phyloP scores from a whole-genome alignment of 1,140 invertebrate genomes.

The Psilanteris sp. region DNA sequence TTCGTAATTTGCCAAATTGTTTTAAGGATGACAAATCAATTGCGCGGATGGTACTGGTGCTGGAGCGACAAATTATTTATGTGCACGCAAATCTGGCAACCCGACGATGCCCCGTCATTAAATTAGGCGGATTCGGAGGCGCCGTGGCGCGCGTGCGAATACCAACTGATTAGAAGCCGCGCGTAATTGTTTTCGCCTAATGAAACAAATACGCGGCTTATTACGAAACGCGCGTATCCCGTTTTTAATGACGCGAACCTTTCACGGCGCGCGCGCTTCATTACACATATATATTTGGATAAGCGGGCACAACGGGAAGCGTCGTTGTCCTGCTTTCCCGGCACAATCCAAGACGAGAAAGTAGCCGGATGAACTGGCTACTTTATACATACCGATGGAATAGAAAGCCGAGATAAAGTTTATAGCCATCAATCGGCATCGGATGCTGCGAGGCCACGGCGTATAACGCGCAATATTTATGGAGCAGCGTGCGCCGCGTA shows the following conservation, averaged over 20 bases:
- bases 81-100: no score
- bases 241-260: constrained; percentile 53
- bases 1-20: no score
- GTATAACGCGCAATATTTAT: constrained; percentile 56
- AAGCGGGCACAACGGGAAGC: constrained; percentile 60
- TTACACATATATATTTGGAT: constrained; percentile 62
- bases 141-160: constrained; percentile 2
- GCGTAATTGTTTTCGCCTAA: constrained; percentile 36
- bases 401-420: constrained; percentile 64
- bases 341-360: constrained; percentile 64
- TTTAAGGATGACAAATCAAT: no score
- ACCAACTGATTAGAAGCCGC: constrained; percentile 21
- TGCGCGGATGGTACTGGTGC: no score
- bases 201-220: constrained; percentile 26
- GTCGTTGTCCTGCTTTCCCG: constrained; percentile 63
- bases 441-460: constrained; percentile 40
- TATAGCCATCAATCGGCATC: constrained; percentile 64
- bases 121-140: no score
- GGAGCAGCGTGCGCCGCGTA: constrained; percentile 29
- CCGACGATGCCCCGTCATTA: no score
- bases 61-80: no score
- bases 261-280: constrained; percentile 53
- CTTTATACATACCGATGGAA: constrained; percentile 66
- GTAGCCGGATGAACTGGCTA: constrained; percentile 66
- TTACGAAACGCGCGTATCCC: constrained; percentile 34